Percentiles rank a stretch among this genome's conserved stretches.
Conservation (phyloP, 1,140 invertebrate genomes). For the Ctenoplectra terminalis region DNA sequence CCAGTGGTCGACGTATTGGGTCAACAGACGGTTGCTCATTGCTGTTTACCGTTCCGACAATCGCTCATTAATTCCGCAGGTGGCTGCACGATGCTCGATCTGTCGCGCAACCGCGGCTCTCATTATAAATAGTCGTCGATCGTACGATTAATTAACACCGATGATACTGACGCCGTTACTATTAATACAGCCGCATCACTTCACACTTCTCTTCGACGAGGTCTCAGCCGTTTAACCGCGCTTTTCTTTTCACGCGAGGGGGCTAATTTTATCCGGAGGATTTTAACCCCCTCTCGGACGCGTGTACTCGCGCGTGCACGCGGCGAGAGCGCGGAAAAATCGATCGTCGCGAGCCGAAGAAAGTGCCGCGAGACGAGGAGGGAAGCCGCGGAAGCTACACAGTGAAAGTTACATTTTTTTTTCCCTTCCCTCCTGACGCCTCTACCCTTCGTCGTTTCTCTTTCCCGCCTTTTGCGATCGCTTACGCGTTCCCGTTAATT, state of each 20-base stretch:
- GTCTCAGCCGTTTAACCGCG: background rate
- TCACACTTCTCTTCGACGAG: background rate
- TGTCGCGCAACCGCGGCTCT: background rate
- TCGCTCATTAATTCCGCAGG: conserved; percentile 53
- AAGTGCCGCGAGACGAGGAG: conserved; percentile 20
- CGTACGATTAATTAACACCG: conserved; percentile 51
- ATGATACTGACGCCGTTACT: background rate
- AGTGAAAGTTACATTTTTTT: conserved; percentile 44
- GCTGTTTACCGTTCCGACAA: conserved; percentile 51
- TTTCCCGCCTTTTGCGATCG: conserved; percentile 22
- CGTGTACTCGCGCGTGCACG: background rate
- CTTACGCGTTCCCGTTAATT: background rate
- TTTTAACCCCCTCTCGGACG: conserved; percentile 5
- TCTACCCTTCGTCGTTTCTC: background rate
- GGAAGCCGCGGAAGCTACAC: conserved; percentile 39
- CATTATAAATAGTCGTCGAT: conserved; percentile 52
- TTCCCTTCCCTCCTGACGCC: background rate
- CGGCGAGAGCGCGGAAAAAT: conserved; percentile 34
- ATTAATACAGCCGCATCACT: conserved; percentile 12
- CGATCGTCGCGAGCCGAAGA: conserved; percentile 35
- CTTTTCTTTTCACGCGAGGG: background rate
- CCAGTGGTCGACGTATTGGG: conserved; percentile 2
- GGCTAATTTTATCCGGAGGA: conserved; percentile 33
- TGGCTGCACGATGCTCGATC: conserved; percentile 23
- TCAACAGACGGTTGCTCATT: conserved; percentile 38